Evolutionary conservation across 2,113 vertebrate species (phyloP).

Genomic region (Columba janthina): DNA sequence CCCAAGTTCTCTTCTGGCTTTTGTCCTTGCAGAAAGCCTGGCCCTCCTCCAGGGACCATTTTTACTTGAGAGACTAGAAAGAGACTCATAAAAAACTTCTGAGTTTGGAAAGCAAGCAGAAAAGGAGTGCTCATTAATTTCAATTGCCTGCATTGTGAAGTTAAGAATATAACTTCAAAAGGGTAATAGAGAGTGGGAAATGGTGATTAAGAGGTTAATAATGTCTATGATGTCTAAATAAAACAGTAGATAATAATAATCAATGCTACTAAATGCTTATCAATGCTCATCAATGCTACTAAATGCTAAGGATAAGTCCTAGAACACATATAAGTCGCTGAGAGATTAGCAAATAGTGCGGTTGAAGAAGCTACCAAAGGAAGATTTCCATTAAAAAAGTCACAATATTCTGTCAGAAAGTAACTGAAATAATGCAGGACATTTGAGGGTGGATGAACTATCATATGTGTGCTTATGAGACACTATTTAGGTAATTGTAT

Average conservation of each 20-base stretch:
- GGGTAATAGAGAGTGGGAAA: not conserved
- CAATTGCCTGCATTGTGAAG: not conserved
- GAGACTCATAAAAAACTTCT: not conserved
- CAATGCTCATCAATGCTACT: not conserved
- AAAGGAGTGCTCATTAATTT: not conserved
- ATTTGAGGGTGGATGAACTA: not conserved
- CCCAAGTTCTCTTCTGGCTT: not conserved
- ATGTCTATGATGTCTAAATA: not conserved
- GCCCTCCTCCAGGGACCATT: not conserved
- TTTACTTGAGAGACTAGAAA: not conserved
- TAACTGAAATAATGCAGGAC: not conserved
- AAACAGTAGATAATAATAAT: not conserved
- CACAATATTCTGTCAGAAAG: not conserved
- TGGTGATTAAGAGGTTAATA: not conserved
- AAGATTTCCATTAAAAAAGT: not conserved
- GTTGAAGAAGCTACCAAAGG: not conserved
- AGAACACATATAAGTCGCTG: not conserved
- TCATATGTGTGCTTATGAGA: not conserved
- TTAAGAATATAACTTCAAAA: not conserved
- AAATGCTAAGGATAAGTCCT: not conserved
- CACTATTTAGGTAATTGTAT: not conserved
- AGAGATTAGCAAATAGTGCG: not conserved
- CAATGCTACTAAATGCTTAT: not conserved
- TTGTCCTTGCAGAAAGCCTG: not conserved
- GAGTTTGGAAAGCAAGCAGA: not conserved